These are phyloP conservation scores for Ciona savignyi DNA, from an alignment of 23 tunicate species.

Conservation along the genomic window DNA sequence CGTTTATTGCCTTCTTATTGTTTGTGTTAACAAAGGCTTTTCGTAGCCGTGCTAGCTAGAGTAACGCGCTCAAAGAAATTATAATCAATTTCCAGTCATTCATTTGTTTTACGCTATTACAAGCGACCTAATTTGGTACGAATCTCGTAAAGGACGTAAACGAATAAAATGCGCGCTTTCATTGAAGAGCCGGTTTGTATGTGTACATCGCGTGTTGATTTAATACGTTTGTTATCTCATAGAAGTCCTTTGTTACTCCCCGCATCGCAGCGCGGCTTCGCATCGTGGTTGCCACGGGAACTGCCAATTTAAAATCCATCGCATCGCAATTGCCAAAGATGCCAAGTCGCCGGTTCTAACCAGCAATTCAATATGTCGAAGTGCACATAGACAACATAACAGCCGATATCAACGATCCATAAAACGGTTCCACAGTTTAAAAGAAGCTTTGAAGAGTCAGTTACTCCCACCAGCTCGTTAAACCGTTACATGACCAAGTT, in stretches of 20 bases:
- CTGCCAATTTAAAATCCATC: slow-evolving; percentile 10
- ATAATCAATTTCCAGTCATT: not conserved
- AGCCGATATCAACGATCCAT: no score
- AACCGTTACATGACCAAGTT: slow-evolving; percentile 10
- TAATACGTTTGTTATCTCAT: slow-evolving; percentile 19
- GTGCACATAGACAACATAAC: no score
- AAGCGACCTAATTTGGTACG: not conserved
- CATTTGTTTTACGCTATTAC: not conserved
- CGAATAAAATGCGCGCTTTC: not conserved
- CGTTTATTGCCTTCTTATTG: no score
- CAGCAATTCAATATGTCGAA: no score
- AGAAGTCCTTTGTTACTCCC: slow-evolving; percentile 12
- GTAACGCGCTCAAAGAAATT: not conserved
- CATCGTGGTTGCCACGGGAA: slow-evolving; percentile 18
- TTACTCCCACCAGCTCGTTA: not conserved
- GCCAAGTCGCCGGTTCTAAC: no score
- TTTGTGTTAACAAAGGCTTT: no score
- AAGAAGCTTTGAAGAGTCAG: not conserved
- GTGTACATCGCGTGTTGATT: slow-evolving; percentile 24
- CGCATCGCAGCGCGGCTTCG: slow-evolving; percentile 21
- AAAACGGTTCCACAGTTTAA: no score
- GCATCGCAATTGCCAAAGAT: not conserved
- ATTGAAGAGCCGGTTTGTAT: not conserved
- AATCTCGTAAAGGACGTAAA: no score
- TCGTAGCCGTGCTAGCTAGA: no score